Evolutionary conservation across 2,797 vertebrate genomes (phyloP).

Genomic region (Cheirogaleus major): DNA sequence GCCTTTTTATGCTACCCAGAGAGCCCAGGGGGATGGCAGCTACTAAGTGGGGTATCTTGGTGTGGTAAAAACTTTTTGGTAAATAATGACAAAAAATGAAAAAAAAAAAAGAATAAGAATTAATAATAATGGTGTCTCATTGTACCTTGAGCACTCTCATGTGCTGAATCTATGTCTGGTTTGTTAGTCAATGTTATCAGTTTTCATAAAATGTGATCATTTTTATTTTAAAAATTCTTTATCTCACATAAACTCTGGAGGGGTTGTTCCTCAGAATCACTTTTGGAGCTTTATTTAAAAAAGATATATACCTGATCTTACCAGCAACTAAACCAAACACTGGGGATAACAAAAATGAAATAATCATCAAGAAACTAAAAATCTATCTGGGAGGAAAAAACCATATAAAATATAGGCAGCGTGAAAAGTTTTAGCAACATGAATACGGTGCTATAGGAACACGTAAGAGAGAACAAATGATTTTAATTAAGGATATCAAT

Average conservation of each 20-base stretch:
- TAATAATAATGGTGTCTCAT: background rate
- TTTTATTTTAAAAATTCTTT: background rate
- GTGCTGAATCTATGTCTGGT: background rate
- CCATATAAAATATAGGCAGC: background rate
- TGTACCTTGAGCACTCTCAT: background rate
- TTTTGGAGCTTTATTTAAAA: background rate
- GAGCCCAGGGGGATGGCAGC: background rate
- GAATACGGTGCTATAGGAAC: background rate
- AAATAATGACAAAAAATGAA: background rate
- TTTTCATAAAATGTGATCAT: background rate
- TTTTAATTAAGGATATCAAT: background rate
- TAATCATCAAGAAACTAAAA: background rate
- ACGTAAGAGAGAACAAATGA: background rate
- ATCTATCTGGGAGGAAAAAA: background rate
- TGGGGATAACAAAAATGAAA: background rate
- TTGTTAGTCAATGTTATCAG: background rate
- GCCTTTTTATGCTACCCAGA: background rate
- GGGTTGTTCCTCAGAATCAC: background rate
- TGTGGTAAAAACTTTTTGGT: background rate
- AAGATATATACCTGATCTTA: background rate
- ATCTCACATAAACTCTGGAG: background rate
- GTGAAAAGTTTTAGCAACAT: background rate
- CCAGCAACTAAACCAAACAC: background rate
- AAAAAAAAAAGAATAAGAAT: background rate
- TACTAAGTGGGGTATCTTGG: background rate